Conservation (phyloP, 2,888 invertebrate genomes). For the Orchesella flavescens region DNA sequence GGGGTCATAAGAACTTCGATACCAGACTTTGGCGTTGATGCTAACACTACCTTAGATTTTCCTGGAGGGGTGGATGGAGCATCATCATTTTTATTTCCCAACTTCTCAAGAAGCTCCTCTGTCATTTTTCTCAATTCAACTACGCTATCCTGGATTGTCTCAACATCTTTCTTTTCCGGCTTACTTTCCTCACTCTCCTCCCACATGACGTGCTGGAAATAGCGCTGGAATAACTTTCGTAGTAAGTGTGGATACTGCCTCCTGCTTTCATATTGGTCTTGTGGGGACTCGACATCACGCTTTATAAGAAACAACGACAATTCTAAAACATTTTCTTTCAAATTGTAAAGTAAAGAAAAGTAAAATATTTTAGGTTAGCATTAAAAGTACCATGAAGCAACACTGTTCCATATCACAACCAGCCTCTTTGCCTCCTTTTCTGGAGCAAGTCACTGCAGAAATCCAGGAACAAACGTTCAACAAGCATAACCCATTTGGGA, state of each 20-base stretch:
- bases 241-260: conserved; percentile 78
- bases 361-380: not conserved
- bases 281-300: conserved; percentile 1
- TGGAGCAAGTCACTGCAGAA: not conserved
- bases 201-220: conserved; percentile 77
- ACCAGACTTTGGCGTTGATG: too few relatives aligned
- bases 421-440: conserved; percentile 74
- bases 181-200: conserved; percentile 58
- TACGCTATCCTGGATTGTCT: conserved; percentile 6
- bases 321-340: not conserved
- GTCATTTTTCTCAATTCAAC: not conserved
- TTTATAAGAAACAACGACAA: not conserved
- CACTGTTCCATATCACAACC: conserved; percentile 76
- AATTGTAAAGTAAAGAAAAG: not conserved
- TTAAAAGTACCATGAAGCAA: conserved; percentile 74
- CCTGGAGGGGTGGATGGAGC: too few relatives aligned
- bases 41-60: too few relatives aligned
- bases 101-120: not conserved
- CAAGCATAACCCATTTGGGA: conserved; percentile 76
- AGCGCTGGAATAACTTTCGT: conserved; percentile 79
- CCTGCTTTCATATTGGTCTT: conserved; percentile 75
- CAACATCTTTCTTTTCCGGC: conserved; percentile 37
- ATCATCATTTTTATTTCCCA: not conserved
- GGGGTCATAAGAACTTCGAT: too few relatives aligned
- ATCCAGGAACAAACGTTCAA: not conserved